Conservation (phyloP, 2,113 vertebrate genomes). For the Lycocorax pyrrhopterus region DNA sequence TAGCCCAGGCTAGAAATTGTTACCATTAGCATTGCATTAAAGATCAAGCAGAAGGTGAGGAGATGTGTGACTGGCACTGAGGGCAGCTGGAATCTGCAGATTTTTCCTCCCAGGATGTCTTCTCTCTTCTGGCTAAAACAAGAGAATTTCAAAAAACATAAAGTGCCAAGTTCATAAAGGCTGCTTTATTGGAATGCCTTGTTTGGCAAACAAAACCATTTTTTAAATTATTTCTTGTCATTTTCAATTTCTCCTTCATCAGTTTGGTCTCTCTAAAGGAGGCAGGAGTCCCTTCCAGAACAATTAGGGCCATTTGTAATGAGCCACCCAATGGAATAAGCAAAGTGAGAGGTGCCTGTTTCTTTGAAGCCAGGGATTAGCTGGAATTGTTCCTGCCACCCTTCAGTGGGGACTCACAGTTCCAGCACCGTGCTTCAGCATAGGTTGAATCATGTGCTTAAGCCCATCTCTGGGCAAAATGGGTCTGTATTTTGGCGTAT, state of each 20-base stretch:
- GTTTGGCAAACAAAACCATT: background rate
- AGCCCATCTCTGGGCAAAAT: background rate
- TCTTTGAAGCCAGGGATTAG: background rate
- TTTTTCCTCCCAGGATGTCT: background rate
- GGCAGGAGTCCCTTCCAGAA: background rate
- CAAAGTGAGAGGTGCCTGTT: background rate
- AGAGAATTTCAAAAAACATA: background rate
- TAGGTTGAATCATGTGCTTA: background rate
- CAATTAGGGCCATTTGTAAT: background rate
- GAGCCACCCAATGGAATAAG: background rate
- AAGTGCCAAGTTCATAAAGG: background rate
- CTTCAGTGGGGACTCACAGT: background rate
- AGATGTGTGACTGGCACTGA: background rate
- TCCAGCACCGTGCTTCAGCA: background rate
- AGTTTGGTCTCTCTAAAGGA: background rate
- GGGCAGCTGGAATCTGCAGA: background rate
- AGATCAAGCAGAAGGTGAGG: conserved; percentile 9
- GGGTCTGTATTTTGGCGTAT: background rate
- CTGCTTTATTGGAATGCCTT: background rate
- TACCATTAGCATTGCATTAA: background rate
- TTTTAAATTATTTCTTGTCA: background rate
- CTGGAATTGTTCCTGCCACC: background rate
- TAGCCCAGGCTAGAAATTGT: background rate
- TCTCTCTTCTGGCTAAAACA: background rate
- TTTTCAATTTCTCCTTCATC: background rate